A percentile compares a stretch with the other conserved stretches of the same genome.
Evolutionary conservation across 2,888 invertebrate species (phyloP).

Genomic region (Meloe dianella): DNA sequence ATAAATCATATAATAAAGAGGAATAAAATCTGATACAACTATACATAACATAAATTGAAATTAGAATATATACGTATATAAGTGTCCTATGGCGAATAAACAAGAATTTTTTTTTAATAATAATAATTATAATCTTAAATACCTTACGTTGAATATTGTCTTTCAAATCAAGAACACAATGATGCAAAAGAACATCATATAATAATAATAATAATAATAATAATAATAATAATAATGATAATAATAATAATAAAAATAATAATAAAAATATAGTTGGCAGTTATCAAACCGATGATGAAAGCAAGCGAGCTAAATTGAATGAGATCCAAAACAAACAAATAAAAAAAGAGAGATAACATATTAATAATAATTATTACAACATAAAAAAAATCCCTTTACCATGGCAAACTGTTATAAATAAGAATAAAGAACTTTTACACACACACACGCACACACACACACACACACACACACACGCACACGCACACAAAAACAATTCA

Average conservation of each 20-base stretch:
- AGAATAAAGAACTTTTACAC: slow-evolving; percentile 42
- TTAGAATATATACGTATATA: slow-evolving; percentile 35
- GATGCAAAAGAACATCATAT: slow-evolving; percentile 25
- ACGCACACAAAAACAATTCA: slow-evolving; percentile 35
- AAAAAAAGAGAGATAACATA: slow-evolving; percentile 18
- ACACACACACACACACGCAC: slow-evolving; percentile 38
- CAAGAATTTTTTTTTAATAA: slow-evolving; percentile 33
- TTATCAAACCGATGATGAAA: slow-evolving; percentile 39
- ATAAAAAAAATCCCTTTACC: slow-evolving; percentile 53
- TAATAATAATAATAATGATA: not conserved
- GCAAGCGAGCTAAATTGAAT: slow-evolving; percentile 46
- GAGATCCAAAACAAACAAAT: slow-evolving; percentile 54
- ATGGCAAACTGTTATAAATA: slow-evolving; percentile 54
- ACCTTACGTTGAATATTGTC: slow-evolving; percentile 40
- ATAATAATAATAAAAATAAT: not conserved
- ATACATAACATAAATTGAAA: slow-evolving; percentile 57
- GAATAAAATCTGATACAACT: slow-evolving; percentile 59
- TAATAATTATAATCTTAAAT: slow-evolving; percentile 35
- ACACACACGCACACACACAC: slow-evolving; percentile 38
- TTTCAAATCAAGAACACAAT: slow-evolving; percentile 43
- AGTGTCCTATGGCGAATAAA: slow-evolving; percentile 53
- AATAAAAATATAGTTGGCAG: slow-evolving; percentile 41
- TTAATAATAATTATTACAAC: slow-evolving; percentile 25
- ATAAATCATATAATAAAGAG: slow-evolving; percentile 56
- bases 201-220: slow-evolving; percentile 18